phyloP scores from a whole-genome alignment of 2,888 invertebrate genomes.

The Corythucha ciliata region DNA sequence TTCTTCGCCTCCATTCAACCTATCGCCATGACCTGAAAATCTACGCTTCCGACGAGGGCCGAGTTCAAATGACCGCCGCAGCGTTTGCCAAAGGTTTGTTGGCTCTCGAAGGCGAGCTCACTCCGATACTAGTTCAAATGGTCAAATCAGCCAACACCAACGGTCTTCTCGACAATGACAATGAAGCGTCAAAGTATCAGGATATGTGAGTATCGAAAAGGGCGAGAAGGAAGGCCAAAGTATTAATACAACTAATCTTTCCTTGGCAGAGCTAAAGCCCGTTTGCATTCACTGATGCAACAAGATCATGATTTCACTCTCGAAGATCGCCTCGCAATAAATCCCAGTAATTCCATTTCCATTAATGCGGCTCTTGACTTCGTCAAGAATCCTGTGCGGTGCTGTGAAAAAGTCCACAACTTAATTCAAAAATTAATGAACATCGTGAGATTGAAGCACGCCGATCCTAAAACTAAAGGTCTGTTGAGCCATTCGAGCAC shows the following conservation, averaged over 20 bases:
- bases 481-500: too few relatives aligned
- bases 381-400: constrained; percentile 89
- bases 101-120: constrained; percentile 94
- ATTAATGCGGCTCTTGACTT: constrained; percentile 85
- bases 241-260: background rate
- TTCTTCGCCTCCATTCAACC: constrained; percentile 91
- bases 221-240: background rate
- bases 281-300: constrained; percentile 85
- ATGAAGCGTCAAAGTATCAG: constrained; percentile 91
- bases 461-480: constrained; percentile 82
- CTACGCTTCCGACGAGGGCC: constrained; percentile 97
- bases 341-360: constrained; percentile 86
- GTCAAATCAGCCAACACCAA: constrained; percentile 99
- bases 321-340: constrained; percentile 77
- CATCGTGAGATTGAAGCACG: constrained; percentile 74
- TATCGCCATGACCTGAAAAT: constrained; percentile 99
- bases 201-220: constrained; percentile 57
- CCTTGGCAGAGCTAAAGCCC: constrained; percentile 75
- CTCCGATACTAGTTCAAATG: constrained; percentile 99
- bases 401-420: constrained; percentile 82
- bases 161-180: constrained; percentile 94
- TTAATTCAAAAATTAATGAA: constrained; percentile 79
- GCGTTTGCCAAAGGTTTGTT: constrained; percentile 97
- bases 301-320: constrained; percentile 75
- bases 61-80: constrained; percentile 99